These are phyloP conservation scores for Phortica okadai DNA, from an alignment of 2,888 invertebrate species.

Conservation along the genomic window DNA sequence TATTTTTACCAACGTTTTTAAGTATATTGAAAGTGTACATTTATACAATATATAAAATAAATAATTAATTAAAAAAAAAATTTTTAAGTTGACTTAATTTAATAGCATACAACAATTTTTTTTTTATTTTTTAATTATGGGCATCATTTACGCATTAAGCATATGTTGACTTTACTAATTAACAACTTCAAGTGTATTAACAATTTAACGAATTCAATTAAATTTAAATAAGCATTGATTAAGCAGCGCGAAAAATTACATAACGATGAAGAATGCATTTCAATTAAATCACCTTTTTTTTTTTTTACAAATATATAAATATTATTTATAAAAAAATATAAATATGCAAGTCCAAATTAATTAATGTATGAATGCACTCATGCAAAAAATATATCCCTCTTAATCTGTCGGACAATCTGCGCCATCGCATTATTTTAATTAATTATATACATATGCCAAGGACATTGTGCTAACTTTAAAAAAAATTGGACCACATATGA, in stretches of 20 bases:
- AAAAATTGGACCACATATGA: background rate
- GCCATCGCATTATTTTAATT: background rate
- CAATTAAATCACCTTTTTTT: background rate
- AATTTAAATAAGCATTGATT: background rate
- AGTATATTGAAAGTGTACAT: background rate
- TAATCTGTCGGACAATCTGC: too few relatives aligned
- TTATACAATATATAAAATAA: background rate
- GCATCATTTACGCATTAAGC: background rate
- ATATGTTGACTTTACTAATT: background rate
- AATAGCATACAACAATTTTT: too few relatives aligned
- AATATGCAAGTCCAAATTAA: slow-evolving; percentile 5
- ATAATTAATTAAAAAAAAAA: background rate
- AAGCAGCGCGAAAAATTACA: background rate
- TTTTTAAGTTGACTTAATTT: too few relatives aligned
- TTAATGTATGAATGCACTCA: background rate
- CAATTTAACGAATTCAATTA: background rate
- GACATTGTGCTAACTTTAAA: background rate
- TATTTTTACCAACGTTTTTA: background rate
- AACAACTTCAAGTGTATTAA: background rate
- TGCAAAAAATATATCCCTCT: background rate
- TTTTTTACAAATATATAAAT: background rate
- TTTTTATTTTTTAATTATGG: background rate
- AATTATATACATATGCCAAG: background rate
- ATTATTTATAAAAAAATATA: background rate
- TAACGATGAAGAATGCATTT: background rate